Evolutionary conservation across 92 coral and sea anemone species (phyloP).

Genomic region (Zoanthus sansibaricus): DNA sequence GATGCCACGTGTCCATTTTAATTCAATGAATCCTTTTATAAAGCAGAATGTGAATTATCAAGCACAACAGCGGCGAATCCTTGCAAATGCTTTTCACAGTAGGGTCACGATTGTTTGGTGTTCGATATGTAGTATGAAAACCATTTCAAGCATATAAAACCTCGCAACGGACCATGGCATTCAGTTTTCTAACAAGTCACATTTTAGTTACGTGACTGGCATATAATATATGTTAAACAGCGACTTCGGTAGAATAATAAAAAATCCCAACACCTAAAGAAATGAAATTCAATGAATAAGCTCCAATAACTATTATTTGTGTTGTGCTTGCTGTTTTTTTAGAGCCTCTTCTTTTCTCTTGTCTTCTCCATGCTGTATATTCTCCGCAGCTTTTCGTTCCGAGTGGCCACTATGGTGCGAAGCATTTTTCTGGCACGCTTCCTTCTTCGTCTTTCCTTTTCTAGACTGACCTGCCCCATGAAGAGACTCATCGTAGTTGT

Average conservation of each 20-base stretch:
- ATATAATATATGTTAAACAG: too few relatives aligned
- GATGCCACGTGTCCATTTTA: neutral
- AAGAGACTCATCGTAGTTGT: conserved; percentile 88
- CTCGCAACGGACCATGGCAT: too few relatives aligned
- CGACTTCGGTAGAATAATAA: neutral
- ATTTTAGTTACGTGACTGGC: neutral
- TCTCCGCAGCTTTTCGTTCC: conserved; percentile 88
- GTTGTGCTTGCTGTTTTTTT: conserved; percentile 58
- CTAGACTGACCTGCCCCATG: conserved; percentile 73
- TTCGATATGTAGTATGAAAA: too few relatives aligned
- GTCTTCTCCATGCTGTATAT: conserved; percentile 95
- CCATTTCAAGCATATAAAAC: neutral
- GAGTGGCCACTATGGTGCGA: conserved; percentile 74
- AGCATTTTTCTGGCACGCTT: conserved; percentile 81
- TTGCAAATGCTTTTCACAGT: neutral
- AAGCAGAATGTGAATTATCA: neutral
- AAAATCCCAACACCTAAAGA: conserved; percentile 37
- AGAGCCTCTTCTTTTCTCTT: conserved; percentile 81
- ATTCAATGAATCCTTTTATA: neutral
- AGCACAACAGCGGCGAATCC: neutral
- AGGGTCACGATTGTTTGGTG: neutral
- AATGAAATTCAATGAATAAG: neutral
- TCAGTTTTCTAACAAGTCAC: neutral
- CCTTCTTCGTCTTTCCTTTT: conserved; percentile 90
- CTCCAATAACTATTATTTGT: conserved; percentile 15